A percentile compares a stretch with the other conserved stretches of the same genome.
Evolutionary conservation across 2,888 invertebrate genomes (phyloP).

Genomic region (Chrysotoxum bicinctum): DNA sequence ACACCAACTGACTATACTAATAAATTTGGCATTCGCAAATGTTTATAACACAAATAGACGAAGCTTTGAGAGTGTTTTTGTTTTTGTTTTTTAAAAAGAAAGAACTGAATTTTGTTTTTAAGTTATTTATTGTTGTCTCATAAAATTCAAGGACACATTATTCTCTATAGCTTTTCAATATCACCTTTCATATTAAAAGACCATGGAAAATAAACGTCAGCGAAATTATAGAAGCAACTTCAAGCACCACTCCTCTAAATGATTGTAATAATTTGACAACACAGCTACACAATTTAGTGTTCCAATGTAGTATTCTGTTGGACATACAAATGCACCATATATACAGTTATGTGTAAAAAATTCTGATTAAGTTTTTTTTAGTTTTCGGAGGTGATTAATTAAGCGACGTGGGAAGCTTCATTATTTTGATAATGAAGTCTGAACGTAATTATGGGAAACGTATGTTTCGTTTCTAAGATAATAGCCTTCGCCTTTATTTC

Average conservation of each 20-base stretch:
- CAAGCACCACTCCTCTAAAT: constrained; percentile 31
- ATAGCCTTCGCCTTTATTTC: too few relatives aligned
- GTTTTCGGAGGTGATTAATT: too few relatives aligned
- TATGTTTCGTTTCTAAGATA: too few relatives aligned
- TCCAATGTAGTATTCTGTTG: not conserved
- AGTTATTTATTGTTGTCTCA: not conserved
- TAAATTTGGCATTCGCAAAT: not conserved
- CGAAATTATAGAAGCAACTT: constrained; percentile 52
- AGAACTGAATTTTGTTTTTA: not conserved
- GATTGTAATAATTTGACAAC: not conserved
- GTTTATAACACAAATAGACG: not conserved
- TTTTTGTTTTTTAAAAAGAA: not conserved
- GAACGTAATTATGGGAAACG: too few relatives aligned
- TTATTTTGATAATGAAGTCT: too few relatives aligned
- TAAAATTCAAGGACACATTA: constrained; percentile 11
- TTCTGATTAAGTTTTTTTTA: not conserved
- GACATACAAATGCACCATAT: not conserved
- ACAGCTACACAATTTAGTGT: not conserved
- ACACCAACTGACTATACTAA: not conserved
- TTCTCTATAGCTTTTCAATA: constrained; percentile 9
- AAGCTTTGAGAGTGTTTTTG: not conserved
- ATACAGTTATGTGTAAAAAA: not conserved
- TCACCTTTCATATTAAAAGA: constrained; percentile 7
- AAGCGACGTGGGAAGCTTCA: too few relatives aligned
- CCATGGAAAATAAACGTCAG: constrained; percentile 45